These are phyloP conservation scores for Calycopis cecrops DNA, from an alignment of 1,140 invertebrate species.

Conservation along the genomic window DNA sequence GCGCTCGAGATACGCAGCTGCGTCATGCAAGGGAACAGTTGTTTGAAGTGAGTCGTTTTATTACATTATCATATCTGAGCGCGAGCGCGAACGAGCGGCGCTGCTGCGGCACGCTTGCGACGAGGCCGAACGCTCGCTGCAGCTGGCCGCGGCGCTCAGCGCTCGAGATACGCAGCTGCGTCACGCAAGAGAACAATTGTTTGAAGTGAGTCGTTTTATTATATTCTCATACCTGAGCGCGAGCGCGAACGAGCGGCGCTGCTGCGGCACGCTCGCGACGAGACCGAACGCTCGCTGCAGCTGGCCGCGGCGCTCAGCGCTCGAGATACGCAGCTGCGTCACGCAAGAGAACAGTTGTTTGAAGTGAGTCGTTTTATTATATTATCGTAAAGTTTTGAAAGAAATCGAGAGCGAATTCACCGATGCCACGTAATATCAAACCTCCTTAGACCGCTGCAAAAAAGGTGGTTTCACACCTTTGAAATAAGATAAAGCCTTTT, in stretches of 20 bases:
- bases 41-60: constrained; percentile 73
- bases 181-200: constrained; percentile 87
- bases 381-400: too few relatives aligned
- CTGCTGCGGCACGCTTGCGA: constrained; percentile 90
- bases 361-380: constrained; percentile 61
- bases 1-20: constrained; percentile 88
- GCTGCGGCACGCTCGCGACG: constrained; percentile 90
- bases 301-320: constrained; percentile 90
- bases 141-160: constrained; percentile 89
- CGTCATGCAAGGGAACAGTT: constrained; percentile 89
- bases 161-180: constrained; percentile 89
- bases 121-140: constrained; percentile 90
- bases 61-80: constrained; percentile 63
- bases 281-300: constrained; percentile 89
- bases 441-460: too few relatives aligned
- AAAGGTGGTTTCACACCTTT: too few relatives aligned
- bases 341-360: constrained; percentile 88
- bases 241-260: constrained; percentile 93
- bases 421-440: too few relatives aligned
- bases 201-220: constrained; percentile 70
- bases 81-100: constrained; percentile 92
- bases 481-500: too few relatives aligned
- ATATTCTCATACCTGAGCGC: constrained; percentile 71
- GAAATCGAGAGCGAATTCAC: too few relatives aligned
- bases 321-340: constrained; percentile 88